Base-by-base conservation (phyloP, 2,113 vertebrate species). In the Channa maculata region DNA sequence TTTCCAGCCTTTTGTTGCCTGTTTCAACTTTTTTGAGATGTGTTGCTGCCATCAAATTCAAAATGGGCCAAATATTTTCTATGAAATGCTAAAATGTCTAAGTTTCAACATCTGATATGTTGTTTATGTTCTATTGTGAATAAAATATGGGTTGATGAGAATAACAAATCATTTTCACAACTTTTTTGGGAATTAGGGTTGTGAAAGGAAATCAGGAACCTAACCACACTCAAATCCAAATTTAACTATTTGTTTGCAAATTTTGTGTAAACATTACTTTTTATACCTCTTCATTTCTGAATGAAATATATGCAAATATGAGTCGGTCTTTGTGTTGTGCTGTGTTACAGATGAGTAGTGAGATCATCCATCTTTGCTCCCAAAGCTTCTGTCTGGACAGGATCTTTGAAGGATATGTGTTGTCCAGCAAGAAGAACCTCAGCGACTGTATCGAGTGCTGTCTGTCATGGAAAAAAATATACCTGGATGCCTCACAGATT, bases 301-400 rank as follows among this genome's bases (percentile, higher is more conserved):
- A 36, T 51, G 43, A 10, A 66, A 36, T 52, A 14, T 37, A 59
- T 60, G 14, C 51, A 10, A 34, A 15, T 10, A 24, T 24, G 24
- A 24, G 24, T 24, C 24, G 24, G 24, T 24, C 24, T 24, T 59
- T 79, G 15, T 81, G 71, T 75, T 72, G 9, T 68, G 6, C 8
- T 64, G 52, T 65, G 37, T 88, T 82, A 57, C 86, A 98, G 96
- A 89, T 96, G 89, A 96, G 93, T 88, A 96, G 95, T 44, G 95
- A 97, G 77, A 94, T 97, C 58, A 95, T 96, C 77, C 87, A 80
- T 44, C 79, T 96, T 78, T 98, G 96, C 88, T 94, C 92, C 50
- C 90, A 85, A 6, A 94, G 93, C 80, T 92, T 97, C 83, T 96
- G 95, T 1, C 84, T 97, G 89, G 95, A 97, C 74, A 90, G 74